Evolutionary conservation across 1,140 invertebrate species (phyloP), one percentile per base, ranked within the genome.

Genomic region (Scaptomyza montana): DNA sequence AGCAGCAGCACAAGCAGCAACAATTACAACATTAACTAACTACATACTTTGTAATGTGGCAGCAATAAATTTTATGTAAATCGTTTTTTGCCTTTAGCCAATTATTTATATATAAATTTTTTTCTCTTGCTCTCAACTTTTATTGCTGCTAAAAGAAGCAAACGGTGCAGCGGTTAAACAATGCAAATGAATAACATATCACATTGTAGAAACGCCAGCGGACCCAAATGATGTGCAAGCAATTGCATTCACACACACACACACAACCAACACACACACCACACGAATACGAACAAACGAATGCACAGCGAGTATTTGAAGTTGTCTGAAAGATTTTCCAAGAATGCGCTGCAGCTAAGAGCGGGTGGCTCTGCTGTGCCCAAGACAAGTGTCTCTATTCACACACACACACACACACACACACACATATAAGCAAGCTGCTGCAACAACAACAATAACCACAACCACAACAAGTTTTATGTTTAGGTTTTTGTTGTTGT

Each of bases 1-100:
- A 86, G 67, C 67, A 69, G 16, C 13, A 39, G 49, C 36, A 45
- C 28, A 43, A 63, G 10, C 47, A 45, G 28, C 54, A 50, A 56
- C 64, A 71, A 72, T 67, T 57, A 69, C 80, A 78, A 50, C 78
- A 87, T 87, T 87, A 89, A 89, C 78, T 84, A 89, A 80, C 84
- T 89, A 69, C 39, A 36, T 43, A 5, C 75, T 65, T 80, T 77
- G 84, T 89, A 89, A 89, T 89, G 84, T 89, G 84, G 84, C 84
- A 89, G 84, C 84, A 74, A 89, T 89, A 89, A 89, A 89, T 89
- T 89, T 82, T 82, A 89, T 89, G 80, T 89, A 89, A 89, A 89
- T 89, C 85, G 79, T 74, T 65, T 77, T 72, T 72, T 78, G 66
- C 59, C 80, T 64, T 67, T 54, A 70, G 72, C 66, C 53, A 64